Conservation (phyloP, 2,797 vertebrate species). For the Chrysocyon brachyurus region DNA sequence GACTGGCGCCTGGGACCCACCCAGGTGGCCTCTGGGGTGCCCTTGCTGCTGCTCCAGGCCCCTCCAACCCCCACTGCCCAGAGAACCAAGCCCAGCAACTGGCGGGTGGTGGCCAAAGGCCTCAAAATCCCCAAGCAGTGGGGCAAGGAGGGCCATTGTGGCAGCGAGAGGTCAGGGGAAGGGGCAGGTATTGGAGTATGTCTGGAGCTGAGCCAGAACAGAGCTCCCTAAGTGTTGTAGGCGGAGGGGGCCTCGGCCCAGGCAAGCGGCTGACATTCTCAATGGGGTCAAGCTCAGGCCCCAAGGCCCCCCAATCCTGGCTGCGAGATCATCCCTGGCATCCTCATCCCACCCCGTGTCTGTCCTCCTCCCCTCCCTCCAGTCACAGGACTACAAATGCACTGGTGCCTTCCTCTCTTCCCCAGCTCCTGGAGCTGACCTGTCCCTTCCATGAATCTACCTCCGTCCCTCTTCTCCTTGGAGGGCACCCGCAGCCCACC, state of each 20-base stretch:
- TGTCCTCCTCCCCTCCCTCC: not conserved
- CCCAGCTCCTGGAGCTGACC: slow-evolving; percentile 40
- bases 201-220: not conserved
- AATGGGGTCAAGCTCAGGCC: not conserved
- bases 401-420: not conserved
- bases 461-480: not conserved
- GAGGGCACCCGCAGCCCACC: not conserved
- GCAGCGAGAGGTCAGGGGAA: not conserved
- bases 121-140: not conserved
- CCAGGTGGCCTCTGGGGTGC: not conserved
- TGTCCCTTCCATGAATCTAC: slow-evolving; percentile 56
- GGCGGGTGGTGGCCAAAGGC: not conserved
- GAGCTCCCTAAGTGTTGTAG: not conserved
- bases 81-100: not conserved
- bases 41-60: not conserved
- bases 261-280: not conserved
- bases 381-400: slow-evolving; percentile 63
- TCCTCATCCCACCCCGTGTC: not conserved
- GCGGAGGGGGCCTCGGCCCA: not conserved
- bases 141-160: not conserved
- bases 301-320: no score
- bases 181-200: not conserved
- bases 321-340: not conserved
- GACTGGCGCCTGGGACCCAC: not conserved
- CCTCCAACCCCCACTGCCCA: not conserved